Evolutionary conservation across 2,797 vertebrate genomes (phyloP).

Genomic region (Onychomys arenicola): DNA sequence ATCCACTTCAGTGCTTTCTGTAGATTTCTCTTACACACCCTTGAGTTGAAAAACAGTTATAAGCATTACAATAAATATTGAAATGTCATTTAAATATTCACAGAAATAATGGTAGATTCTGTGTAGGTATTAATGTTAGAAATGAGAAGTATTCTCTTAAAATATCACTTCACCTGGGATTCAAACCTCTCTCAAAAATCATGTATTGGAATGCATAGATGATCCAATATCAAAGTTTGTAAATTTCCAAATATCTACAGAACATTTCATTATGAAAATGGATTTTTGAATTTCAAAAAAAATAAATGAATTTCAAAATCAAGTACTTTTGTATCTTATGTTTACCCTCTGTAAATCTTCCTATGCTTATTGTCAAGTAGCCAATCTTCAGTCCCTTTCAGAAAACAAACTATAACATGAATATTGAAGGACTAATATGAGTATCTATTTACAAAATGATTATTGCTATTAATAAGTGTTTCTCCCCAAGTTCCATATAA

Average conservation of each 20-base stretch:
- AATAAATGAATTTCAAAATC: not conserved
- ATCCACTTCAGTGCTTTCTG: not conserved
- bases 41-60: not conserved
- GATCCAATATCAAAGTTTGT: not conserved
- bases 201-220: not conserved
- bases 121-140: not conserved
- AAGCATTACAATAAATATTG: not conserved
- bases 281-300: not conserved
- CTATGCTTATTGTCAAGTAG: not conserved
- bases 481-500: not conserved
- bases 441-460: slow-evolving; percentile 16
- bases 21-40: not conserved
- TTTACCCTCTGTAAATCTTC: not conserved
- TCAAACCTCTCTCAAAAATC: not conserved
- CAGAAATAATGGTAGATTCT: not conserved
- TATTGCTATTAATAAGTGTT: not conserved
- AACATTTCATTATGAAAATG: not conserved
- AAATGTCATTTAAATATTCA: slow-evolving; percentile 17
- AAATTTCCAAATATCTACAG: not conserved
- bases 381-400: not conserved
- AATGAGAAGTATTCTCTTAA: not conserved
- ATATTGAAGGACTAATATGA: slow-evolving; percentile 19
- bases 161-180: not conserved
- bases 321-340: not conserved
- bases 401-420: slow-evolving; percentile 7